Evolutionary conservation across 2,113 vertebrate genomes (phyloP).

Genomic region (Alethe diademata): DNA sequence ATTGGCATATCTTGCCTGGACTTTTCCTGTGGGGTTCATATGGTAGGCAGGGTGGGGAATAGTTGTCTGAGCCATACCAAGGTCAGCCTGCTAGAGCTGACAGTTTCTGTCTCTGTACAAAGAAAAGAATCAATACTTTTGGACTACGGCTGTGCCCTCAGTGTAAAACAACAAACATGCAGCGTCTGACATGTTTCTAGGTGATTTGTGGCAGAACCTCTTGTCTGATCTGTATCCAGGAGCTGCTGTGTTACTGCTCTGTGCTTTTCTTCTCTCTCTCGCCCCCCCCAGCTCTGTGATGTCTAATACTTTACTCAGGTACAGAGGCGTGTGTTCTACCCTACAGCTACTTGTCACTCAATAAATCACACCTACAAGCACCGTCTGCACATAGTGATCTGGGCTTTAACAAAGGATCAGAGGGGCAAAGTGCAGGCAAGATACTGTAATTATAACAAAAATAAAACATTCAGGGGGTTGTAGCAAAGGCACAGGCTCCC

Average conservation of each 20-base stretch:
- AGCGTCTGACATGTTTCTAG: constrained; percentile 94
- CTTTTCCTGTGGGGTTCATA: constrained; percentile 86
- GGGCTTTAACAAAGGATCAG: constrained; percentile 81
- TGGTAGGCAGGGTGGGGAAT: constrained; percentile 87
- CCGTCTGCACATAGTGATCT: constrained; percentile 75
- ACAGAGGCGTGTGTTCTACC: constrained; percentile 77
- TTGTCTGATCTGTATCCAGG: constrained; percentile 86
- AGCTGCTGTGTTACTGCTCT: constrained; percentile 79
- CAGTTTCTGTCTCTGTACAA: constrained; percentile 97
- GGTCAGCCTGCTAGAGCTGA: constrained; percentile 95
- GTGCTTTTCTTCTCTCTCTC: constrained; percentile 64
- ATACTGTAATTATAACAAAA: constrained; percentile 82
- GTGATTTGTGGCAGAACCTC: constrained; percentile 85
- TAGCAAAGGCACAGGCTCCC: constrained; percentile 47
- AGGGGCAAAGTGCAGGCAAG: constrained; percentile 81
- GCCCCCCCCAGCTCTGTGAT: constrained; percentile 75
- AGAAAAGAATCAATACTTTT: constrained; percentile 99
- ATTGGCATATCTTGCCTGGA: constrained; percentile 75
- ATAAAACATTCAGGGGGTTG: constrained; percentile 69
- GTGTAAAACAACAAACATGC: constrained; percentile 97
- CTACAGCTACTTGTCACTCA: constrained; percentile 86
- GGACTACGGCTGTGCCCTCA: constrained; percentile 96
- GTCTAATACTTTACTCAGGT: constrained; percentile 83
- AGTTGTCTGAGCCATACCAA: constrained; percentile 91
- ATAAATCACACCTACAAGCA: constrained; percentile 83